Base-by-base conservation (phyloP, 2,888 invertebrate genomes). In the Labia minor region DNA sequence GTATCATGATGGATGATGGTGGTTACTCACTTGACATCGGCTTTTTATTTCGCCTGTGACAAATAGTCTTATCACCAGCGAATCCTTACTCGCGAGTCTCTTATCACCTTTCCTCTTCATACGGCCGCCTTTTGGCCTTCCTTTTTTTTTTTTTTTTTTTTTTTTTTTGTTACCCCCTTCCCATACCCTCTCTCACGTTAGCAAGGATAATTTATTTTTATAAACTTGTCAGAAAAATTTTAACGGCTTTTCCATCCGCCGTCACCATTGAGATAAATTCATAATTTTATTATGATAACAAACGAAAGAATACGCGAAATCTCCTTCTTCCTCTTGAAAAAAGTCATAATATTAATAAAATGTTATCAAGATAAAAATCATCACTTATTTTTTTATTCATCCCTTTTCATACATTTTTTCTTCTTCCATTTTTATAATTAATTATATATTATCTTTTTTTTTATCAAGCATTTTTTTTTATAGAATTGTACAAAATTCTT, bases 201-300 rank as follows among this genome's bases (percentile, higher is more conserved):
- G 49, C 3, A 14, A 49, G 49, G 16, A 49, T 49, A 49, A 49
- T 49, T 49, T 49, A 49, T 49, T 49, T 49, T 49, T 49, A 49
- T 49, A 49, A 49, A 49, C 8, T 49, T 49, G 49, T 49, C 49
- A 49, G 49, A 49, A 49, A n/a, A 49, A 49, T 49, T 49, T 49
- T 49, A 49, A 49, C 49, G 49, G 49, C 49, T 49, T 49, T 49
- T n/a, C 49, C 49, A 49, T n/a, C 49, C 16, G 49, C n/a, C 49
- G n/a, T 16, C 49, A 3, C 3, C 49, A 49, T 49, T 49, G 6
- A 49, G 16, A 49, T 49, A 49, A 49, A 49, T 49, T 49, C 49
- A 49, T 49, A 49, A 49, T 14, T 49, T 49, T 49, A 49, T 49
- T 49, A 49, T 14, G 49, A 49, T 49, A 49, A 49, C 49, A 49